Evolutionary conservation across 2,888 invertebrate genomes (phyloP), one percentile per base, ranked within the genome.

Genomic region (Dendrolimus pini): DNA sequence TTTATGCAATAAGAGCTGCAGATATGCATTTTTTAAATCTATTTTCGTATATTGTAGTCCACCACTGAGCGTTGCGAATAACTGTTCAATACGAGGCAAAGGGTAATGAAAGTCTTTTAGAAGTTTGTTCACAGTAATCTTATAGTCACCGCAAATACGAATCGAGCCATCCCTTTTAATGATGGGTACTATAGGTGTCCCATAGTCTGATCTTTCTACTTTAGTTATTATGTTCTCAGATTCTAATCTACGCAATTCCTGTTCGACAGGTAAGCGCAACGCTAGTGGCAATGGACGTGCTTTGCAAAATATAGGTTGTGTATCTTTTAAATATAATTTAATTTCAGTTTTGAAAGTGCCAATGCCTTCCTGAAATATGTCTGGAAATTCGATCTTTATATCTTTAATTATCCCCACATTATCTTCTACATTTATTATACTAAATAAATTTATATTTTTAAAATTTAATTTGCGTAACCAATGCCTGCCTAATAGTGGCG

Each of bases 141-240:
- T 66, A 41, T 67, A 67, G 53, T 67, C 65, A 0, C 70, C 68
- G 41, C 69, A 70, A 1, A 72, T 65, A 0, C 65, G 54, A 10
- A 69, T 62, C 9, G 58, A 59, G 0, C 66, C 65, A 41, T 60
- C 62, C 41, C 3, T 9, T 54, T 72, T 70, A 14, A 70, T 55
- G 0, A 69, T 62, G 0, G 68, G 70, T 0, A 71, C 69, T 8
- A 72, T 72, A 7, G 67, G 70, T 1, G 67, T 67, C 2, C 66
- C 68, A 53, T 62, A 69, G 9, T 70, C 70, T 0, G 66, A 68
- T 42, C 60, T 14, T 1, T 69, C 68, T 1, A 68, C 66, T 8
- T 59, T 55, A 55, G 62, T 64, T 7, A 71, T 65, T 2, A 65
- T 54, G 1, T 65, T 68, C 1, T 70, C 70, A 0, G 18, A 41